Evolutionary conservation across 1,140 invertebrate species (phyloP), one percentile per base, ranked within the genome.

Genomic region (Tetraneura akinire): DNA sequence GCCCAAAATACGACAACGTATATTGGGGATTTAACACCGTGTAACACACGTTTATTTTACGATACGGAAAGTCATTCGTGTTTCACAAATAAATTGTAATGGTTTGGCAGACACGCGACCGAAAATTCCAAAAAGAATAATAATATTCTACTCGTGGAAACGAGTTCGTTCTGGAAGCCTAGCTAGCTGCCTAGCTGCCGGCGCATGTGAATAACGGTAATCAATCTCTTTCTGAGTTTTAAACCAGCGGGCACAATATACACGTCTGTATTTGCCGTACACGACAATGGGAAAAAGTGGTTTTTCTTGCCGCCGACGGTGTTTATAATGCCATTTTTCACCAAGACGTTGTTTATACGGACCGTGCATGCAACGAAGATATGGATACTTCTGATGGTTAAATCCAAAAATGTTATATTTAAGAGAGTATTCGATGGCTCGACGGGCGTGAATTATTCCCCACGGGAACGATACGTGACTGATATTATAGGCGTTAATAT

Each of bases 1-100:
- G 74, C 23, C 18, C 47, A 29, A 71, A 37, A 42, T 37, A 74
- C 71, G 29, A 57, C 51, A 57, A 55, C n/a, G n/a, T 57, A 37
- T 29, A 26, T 11, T 8, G 29, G 29, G 71, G 53, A 55, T 74
- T 57, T 55, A 74, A 74, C 32, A 37, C n/a, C n/a, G n/a, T n/a
- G 32, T 3, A 37, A 37, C 49, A 29, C 51, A 37, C 71, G 71
- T 57, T 55, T 55, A 26, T 74, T 74, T 55, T 53, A 53, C 71
- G 71, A 21, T 21, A 57, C 13, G 53, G 21, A 76, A 76, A 76
- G 71, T 76, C 71, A 57, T 73, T 57, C 51, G 71, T 76, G 71
- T 76, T 47, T 55, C 49, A 42, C 32, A 42, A 74, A 55, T 55
- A 42, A 74, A 55, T 55, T 55, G 45, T 53, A 74, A 55, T 55